Evolutionary conservation across 2,888 invertebrate species (phyloP).

Genomic region (Stictocephala bisonia): DNA sequence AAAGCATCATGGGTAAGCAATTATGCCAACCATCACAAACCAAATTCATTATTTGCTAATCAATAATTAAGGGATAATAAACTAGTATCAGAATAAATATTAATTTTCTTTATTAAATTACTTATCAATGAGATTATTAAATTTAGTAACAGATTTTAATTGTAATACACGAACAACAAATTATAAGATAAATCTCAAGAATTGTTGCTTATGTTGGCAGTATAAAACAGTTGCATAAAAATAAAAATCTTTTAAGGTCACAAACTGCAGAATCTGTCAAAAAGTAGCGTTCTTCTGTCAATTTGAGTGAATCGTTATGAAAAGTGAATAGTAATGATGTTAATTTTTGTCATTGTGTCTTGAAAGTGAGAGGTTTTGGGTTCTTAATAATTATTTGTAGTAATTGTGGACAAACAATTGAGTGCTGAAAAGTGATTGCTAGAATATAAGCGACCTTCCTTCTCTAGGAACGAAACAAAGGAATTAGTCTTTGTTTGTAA

Average conservation of each 20-base stretch:
- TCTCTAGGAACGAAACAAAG: slow-evolving; percentile 41
- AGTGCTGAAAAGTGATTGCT: slow-evolving; percentile 3
- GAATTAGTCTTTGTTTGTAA: slow-evolving; percentile 42
- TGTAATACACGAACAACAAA: too few species aligned
- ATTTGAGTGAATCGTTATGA: slow-evolving; percentile 17
- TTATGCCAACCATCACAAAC: too few species aligned
- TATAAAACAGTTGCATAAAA: slow-evolving; percentile 15
- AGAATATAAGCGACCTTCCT: background rate
- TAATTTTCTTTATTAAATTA: too few species aligned
- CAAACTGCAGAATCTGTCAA: slow-evolving; percentile 29
- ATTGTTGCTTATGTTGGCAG: slow-evolving; percentile 20
- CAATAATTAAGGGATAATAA: too few species aligned
- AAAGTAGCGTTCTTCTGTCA: slow-evolving; percentile 36
- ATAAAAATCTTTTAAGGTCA: slow-evolving; percentile 15
- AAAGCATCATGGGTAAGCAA: too few species aligned
- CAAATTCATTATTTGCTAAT: too few species aligned
- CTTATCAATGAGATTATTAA: too few species aligned
- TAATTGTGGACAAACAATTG: background rate
- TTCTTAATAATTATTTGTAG: background rate
- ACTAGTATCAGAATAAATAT: too few species aligned
- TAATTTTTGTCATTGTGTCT: slow-evolving; percentile 8
- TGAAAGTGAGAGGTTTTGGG: background rate
- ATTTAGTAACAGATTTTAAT: too few species aligned
- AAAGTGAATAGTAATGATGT: slow-evolving; percentile 9
- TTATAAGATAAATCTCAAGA: too few species aligned